Evolutionary conservation across 2,797 vertebrate genomes (phyloP), one percentile per base, ranked within the genome.

Genomic region (Eulemur mongoz): DNA sequence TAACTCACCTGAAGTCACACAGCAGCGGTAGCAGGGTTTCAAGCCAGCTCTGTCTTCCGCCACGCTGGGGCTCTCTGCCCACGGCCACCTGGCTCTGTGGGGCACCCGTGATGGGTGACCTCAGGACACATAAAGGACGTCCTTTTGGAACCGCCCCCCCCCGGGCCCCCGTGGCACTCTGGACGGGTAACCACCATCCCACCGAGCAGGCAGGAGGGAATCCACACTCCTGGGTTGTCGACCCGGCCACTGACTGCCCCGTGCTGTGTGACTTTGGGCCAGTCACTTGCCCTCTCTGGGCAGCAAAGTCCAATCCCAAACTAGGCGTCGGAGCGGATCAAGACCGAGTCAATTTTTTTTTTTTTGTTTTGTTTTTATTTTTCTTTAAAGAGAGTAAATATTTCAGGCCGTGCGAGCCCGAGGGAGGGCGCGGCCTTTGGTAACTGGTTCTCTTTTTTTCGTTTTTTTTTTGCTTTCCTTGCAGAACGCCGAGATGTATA

Each of bases 401-500:
- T 15, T 72, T 81, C 10, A 61, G 69, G 38, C 38, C 38, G 38
- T 40, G 38, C 38, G 43, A 59, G 79, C 81, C 20, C 32, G 87
- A 50, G 84, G 61, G 76, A 52, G 13, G 15, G 18, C 65, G 17
- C 69, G 13, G 1, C 48, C 88, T 93, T 69, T 43, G 40, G 75
- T 97, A 80, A 97, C 94, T 32, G 27, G 10, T 70, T 92, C 48
- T 97, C 75, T 97, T 97, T 96, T 96, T 97, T 40, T 40, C 5
- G 1, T 1, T 40, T 4, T 5, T 40, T 40, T 40, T 5, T 40
- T 40, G 38, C 40, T 40, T 43, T 6, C 96, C 50, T 98, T 98
- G 88, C 98, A 99, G 99, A 99, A 99, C 65, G 95, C 99, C 5
- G 99, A 99, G 94, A 98, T 99, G 98, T 99, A 99, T 98, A 99